A percentile compares a stretch with the other conserved stretches of the same genome.
Evolutionary conservation across 2,888 invertebrate genomes (phyloP).

Genomic region (Plagiodera versicolora): DNA sequence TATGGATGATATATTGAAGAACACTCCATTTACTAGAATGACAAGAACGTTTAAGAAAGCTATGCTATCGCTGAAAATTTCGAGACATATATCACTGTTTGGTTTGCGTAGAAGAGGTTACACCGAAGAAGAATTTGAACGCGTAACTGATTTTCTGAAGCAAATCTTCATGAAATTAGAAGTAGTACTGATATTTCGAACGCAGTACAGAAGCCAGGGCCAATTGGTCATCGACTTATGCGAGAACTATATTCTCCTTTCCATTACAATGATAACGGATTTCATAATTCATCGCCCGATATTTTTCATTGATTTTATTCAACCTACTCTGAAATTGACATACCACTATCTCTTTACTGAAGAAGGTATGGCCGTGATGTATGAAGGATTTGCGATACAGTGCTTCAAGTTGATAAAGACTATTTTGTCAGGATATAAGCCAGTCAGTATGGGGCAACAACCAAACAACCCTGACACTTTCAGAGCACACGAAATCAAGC

Average conservation of each 20-base stretch:
- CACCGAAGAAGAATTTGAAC: conserved; percentile 72
- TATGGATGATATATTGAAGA: conserved; percentile 65
- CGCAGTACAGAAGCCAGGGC: conserved; percentile 64
- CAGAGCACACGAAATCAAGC: conserved; percentile 71
- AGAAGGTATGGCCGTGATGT: conserved; percentile 73
- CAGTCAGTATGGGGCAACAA: conserved; percentile 63
- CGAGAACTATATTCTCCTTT: conserved; percentile 83
- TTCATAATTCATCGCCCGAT: conserved; percentile 77
- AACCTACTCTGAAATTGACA: conserved; percentile 78
- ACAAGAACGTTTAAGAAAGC: conserved; percentile 77
- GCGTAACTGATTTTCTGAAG: conserved; percentile 77
- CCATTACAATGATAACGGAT: conserved; percentile 82
- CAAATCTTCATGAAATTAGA: conserved; percentile 77
- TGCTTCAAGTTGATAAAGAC: conserved; percentile 87
- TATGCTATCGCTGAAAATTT: conserved; percentile 75
- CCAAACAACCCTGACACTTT: conserved; percentile 59
- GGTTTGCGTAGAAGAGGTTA: conserved; percentile 81
- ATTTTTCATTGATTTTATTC: conserved; percentile 79
- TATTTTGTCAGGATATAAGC: conserved; percentile 76
- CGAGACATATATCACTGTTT: conserved; percentile 80
- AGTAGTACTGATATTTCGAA: conserved; percentile 79
- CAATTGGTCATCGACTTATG: conserved; percentile 67
- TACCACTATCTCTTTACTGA: conserved; percentile 87
- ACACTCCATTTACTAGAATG: conserved; percentile 62
- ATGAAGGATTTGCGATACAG: conserved; percentile 86